Evolutionary conservation across 2,797 vertebrate species (phyloP).

Genomic region (Diglossa cyanea): DNA sequence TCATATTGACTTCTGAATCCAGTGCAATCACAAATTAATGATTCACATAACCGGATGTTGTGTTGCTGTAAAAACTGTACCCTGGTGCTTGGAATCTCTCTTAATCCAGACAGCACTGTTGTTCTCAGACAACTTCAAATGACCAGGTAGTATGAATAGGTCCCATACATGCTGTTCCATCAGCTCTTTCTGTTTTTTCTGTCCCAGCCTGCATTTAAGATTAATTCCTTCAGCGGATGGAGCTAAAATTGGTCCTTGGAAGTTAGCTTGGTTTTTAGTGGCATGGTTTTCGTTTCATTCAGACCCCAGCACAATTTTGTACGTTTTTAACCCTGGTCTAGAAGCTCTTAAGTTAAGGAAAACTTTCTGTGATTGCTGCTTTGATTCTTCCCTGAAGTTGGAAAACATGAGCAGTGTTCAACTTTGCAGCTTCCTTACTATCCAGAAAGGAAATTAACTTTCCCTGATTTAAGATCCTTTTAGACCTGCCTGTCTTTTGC

Average conservation of each 20-base stretch:
- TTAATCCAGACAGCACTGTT: background rate
- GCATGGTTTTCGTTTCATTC: background rate
- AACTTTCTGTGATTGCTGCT: conserved; percentile 8
- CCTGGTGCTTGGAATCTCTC: background rate
- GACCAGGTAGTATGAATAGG: background rate
- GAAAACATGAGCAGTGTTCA: conserved; percentile 48
- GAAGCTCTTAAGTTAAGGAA: conserved; percentile 25
- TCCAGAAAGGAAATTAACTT: conserved; percentile 69
- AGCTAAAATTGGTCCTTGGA: conserved; percentile 20
- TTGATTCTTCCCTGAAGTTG: conserved; percentile 35
- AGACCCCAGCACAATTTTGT: background rate
- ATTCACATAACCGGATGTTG: background rate
- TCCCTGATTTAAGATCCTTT: conserved; percentile 60
- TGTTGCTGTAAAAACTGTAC: background rate
- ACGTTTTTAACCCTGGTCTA: background rate
- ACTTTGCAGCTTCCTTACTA: conserved; percentile 30
- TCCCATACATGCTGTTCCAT: background rate
- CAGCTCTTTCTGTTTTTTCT: background rate
- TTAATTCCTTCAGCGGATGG: background rate
- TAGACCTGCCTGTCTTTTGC: conserved; percentile 49
- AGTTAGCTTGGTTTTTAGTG: background rate
- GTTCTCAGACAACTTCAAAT: background rate
- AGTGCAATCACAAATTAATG: background rate
- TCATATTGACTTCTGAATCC: background rate
- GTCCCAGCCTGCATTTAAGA: background rate